Evolutionary conservation across 2,797 vertebrate species (phyloP).

Genomic region (Rhynchotus rufescens): DNA sequence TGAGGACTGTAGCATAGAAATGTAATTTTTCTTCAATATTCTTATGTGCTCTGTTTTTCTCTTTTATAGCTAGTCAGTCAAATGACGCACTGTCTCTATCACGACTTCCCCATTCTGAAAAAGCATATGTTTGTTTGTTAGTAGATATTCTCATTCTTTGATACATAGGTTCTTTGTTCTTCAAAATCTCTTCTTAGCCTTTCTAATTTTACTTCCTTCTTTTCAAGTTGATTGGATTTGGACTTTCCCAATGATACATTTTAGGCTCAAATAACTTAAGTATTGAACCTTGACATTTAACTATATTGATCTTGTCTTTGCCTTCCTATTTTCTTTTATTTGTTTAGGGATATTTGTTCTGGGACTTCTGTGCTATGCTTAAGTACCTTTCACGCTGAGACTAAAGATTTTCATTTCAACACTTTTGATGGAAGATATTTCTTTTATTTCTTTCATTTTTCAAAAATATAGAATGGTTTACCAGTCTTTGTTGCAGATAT

Average conservation of each 20-base stretch:
- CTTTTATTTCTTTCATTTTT: neutral
- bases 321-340: slow-evolving; percentile 14
- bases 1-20: neutral
- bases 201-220: slow-evolving; percentile 34
- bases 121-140: neutral
- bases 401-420: slow-evolving; percentile 7
- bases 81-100: neutral
- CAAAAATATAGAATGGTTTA: neutral
- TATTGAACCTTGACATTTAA: slow-evolving; percentile 58
- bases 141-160: neutral
- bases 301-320: slow-evolving; percentile 33
- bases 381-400: neutral
- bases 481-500: neutral
- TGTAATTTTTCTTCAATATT: neutral
- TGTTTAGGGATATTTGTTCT: slow-evolving; percentile 41
- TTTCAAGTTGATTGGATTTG: slow-evolving; percentile 32
- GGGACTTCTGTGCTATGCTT: neutral
- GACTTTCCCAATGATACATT: slow-evolving; percentile 17
- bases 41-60: neutral
- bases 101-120: neutral
- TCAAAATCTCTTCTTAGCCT: neutral
- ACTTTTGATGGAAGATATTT: neutral
- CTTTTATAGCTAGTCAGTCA: neutral
- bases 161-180: neutral
- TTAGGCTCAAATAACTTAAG: slow-evolving; percentile 46